Conservation (phyloP, 2,113 vertebrate species). For the Clarias macrocephalus region DNA sequence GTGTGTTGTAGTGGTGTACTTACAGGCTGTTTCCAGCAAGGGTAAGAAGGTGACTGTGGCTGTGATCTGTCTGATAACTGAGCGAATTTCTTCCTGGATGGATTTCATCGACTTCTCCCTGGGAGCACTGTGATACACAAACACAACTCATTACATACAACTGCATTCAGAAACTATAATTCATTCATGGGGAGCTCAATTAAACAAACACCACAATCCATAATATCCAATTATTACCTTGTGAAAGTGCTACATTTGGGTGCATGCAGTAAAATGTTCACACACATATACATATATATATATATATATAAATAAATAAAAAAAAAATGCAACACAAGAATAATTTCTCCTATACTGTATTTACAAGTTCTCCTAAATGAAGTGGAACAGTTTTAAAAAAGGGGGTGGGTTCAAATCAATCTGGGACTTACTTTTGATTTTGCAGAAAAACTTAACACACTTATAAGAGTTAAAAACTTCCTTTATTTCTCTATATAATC, state of each 20-base stretch:
- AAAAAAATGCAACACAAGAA: too few relatives aligned
- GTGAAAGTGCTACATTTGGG: neutral
- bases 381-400: too few relatives aligned
- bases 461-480: too few relatives aligned
- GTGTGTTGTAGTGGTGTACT: conserved; percentile 64
- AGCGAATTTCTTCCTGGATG: conserved; percentile 95
- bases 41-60: conserved; percentile 95
- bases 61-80: conserved; percentile 92
- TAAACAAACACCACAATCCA: neutral
- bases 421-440: too few relatives aligned
- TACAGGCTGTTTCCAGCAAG: conserved; percentile 88
- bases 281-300: too few relatives aligned
- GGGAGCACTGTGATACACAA: conserved; percentile 70
- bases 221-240: neutral
- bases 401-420: too few relatives aligned
- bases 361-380: neutral
- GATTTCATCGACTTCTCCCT: conserved; percentile 91
- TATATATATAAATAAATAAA: too few relatives aligned
- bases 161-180: neutral
- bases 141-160: neutral
- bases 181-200: neutral
- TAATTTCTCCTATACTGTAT: neutral
- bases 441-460: too few relatives aligned
- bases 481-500: too few relatives aligned
- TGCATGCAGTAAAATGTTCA: neutral